Evolutionary conservation across 1,140 invertebrate species (phyloP), one percentile per base, ranked within the genome.

Genomic region (Drosophila sp.): DNA sequence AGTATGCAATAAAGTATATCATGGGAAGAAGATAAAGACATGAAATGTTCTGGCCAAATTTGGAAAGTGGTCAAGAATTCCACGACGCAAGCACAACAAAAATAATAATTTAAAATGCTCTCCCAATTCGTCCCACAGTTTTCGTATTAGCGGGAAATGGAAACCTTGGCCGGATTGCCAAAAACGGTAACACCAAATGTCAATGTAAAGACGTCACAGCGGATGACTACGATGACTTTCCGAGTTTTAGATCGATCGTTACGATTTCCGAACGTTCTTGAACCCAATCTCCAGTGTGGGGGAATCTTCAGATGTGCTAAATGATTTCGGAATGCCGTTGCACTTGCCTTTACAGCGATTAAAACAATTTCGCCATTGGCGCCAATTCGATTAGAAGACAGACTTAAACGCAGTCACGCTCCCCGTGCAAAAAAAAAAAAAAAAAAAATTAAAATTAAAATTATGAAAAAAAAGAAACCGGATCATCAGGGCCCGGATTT

Each of bases 1-100:
- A 66, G 46, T 32, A 53, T 66, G 70, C 70, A 83, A 83, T 83
- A 89, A 71, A 66, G 83, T 87, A 87, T 89, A 89, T 89, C 84
- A 89, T 84, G 56, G 36, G 75, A 69, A 77, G 74, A 57, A 58
- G 56, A 74, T 57, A 32, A 41, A 71, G 74, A 41, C 25, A 76
- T 64, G 72, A 53, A 53, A 36, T 48, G 34, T 54, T 40, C 62
- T 67, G 58, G 16, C 76, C 78, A 82, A 72, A 79, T 79, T 81
- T 72, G 80, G 72, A 51, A 71, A 73, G 78, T 77, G 16, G 74
- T 64, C 50, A 59, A 41, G 72, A 75, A 80, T 72, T 73, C 61
- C 36, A 65, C 48, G 61, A 66, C 32, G 18, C 21, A 46, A 46
- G 9, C 32, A 25, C 51, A 54, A 58, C 6, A 38, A n/a, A 7